Evolutionary conservation across 2,113 vertebrate species (phyloP).

Genomic region (Pogonocichla stellata): DNA sequence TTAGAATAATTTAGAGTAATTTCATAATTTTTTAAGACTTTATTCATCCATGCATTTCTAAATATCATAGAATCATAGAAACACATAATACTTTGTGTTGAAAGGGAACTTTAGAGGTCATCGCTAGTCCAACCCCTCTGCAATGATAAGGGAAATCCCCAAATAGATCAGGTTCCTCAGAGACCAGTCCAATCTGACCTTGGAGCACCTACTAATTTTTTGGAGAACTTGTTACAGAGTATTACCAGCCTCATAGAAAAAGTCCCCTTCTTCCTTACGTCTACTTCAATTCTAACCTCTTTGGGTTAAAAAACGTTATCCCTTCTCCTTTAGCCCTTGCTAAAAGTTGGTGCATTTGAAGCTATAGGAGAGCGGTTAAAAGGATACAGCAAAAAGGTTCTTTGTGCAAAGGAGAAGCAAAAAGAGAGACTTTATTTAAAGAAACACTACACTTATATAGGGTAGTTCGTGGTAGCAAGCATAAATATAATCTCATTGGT

Average conservation of each 20-base stretch:
- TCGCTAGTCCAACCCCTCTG: neutral
- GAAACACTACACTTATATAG: too few species aligned
- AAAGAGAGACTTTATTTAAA: too few species aligned
- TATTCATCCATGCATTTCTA: neutral
- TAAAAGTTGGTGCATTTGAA: neutral
- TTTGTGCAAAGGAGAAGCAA: too few species aligned
- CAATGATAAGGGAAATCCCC: neutral
- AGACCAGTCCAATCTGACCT: neutral
- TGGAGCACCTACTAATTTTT: neutral
- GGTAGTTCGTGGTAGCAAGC: too few species aligned
- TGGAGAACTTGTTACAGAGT: neutral
- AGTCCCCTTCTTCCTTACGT: neutral
- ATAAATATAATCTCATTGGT: too few species aligned
- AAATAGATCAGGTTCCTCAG: neutral
- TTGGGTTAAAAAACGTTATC: fast-evolving
- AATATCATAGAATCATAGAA: neutral
- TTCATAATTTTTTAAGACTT: neutral
- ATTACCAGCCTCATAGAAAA: neutral
- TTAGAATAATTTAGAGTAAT: neutral
- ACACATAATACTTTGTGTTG: neutral
- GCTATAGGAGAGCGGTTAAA: too few species aligned
- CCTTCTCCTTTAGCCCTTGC: neutral
- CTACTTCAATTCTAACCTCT: neutral
- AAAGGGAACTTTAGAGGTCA: neutral
- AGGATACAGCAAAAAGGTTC: too few species aligned